Evolutionary conservation across 1,140 invertebrate species (phyloP).

Genomic region (Nomia melanderi): DNA sequence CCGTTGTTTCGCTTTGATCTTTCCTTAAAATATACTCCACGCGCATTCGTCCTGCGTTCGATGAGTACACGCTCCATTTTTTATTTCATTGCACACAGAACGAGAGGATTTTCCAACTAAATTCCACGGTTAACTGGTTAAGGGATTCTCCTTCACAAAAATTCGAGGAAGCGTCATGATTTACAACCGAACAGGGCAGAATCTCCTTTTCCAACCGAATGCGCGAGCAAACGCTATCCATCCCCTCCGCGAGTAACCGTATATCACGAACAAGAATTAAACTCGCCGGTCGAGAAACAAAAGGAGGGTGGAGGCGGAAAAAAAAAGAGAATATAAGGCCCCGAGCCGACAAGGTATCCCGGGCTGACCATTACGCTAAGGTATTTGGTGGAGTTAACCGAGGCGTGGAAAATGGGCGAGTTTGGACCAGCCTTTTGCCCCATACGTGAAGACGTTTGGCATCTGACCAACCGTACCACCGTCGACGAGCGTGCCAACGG

Average conservation of each 20-base stretch:
- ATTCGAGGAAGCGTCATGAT: not conserved
- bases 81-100: too few relatives aligned
- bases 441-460: constrained; percentile 58
- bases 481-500: constrained; percentile 66
- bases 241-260: not conserved
- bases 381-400: constrained; percentile 37
- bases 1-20: too few relatives aligned
- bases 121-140: too few relatives aligned
- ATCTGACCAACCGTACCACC: constrained; percentile 60
- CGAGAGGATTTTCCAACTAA: too few relatives aligned
- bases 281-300: too few relatives aligned
- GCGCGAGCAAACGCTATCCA: not conserved
- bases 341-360: not conserved
- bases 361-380: constrained; percentile 20
- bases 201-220: not conserved
- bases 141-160: not conserved
- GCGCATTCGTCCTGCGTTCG: too few relatives aligned
- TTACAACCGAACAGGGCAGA: not conserved
- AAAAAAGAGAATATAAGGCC: not conserved
- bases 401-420: constrained; percentile 47
- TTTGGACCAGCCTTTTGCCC: constrained; percentile 22
- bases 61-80: too few relatives aligned
- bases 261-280: constrained; percentile 13
- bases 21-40: too few relatives aligned
- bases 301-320: not conserved